Evolutionary conservation across 2,113 vertebrate genomes (phyloP), one percentile per base, ranked within the genome.

Genomic region (Speoplatyrhinus poulsoni): DNA sequence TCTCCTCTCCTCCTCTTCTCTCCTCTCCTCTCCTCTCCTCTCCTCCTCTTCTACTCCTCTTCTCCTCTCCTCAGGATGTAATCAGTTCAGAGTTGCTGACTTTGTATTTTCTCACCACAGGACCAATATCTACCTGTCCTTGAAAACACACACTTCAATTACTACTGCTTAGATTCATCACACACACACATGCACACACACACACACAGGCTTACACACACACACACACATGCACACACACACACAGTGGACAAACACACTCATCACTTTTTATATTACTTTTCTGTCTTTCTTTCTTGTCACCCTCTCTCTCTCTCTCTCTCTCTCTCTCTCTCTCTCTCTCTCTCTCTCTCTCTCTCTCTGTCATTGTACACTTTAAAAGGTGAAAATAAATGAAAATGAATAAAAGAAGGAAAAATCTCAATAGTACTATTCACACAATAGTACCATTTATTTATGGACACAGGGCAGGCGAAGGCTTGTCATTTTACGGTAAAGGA

Each of bases 111-210:
- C 80, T n/a, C 70, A 70, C 65, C 78, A 81, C 72, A 71, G 74
- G 47, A 79, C 81, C 77, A 87, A 88, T 84, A 84, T 80, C 77
- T 88, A 84, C 82, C 80, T 88, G 88, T 88, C 89, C 88, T 89
- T 92, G 88, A 88, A 81, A 85, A 85, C 80, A 86, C 82, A 87
- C 82, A 82, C 83, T 87, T 87, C 84, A 87, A 84, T 87, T 86
- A 75, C 76, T 50, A 52, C 65, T 76, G 62, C 53, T 82, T 46
- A 75, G 67, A 85, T 75, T 82, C 67, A 46, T 75, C 69, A 80
- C 62, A 87, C 59, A 69, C 64, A 70, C 55, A 63, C 69, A 68
- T 73, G 33, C 57, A 59, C 57, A 59, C 57, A 59, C 57, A 59
- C 32, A 33, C 57, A 13, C 57, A 59, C 57, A 62, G 64, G 60